Conservation (phyloP, 1,140 invertebrate species). For the Bombus huntii region DNA sequence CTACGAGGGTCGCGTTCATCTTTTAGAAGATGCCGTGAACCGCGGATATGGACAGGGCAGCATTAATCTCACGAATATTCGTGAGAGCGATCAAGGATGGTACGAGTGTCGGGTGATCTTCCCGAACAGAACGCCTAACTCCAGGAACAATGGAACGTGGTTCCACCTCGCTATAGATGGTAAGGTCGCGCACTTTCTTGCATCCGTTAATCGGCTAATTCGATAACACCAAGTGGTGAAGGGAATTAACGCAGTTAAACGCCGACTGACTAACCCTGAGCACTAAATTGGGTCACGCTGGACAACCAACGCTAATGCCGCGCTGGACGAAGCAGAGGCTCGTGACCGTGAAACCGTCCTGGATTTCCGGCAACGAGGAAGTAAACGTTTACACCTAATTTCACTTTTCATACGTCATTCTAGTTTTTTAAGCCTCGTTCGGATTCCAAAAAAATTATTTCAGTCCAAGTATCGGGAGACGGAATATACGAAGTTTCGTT, state of each 20-base stretch:
- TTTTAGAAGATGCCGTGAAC: conserved; percentile 81
- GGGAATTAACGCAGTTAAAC: conserved; percentile 53
- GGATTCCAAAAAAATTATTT: neutral
- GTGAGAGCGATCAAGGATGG: conserved; percentile 94
- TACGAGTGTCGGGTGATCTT: conserved; percentile 95
- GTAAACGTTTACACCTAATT: conserved; percentile 36
- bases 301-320: conserved; percentile 33
- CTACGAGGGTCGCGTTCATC: conserved; percentile 89
- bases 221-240: conserved; percentile 46
- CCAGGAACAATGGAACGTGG: conserved; percentile 94
- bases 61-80: conserved; percentile 94
- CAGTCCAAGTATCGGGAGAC: neutral
- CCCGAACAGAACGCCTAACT: conserved; percentile 92
- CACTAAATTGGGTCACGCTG: conserved; percentile 52
- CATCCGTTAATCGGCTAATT: conserved; percentile 35
- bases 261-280: conserved; percentile 51
- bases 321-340: conserved; percentile 31
- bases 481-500: neutral
- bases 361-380: conserved; percentile 46
- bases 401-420: neutral
- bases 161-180: conserved; percentile 93
- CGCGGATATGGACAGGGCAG: conserved; percentile 88
- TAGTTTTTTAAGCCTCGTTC: neutral
- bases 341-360: conserved; percentile 27
- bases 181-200: conserved; percentile 77